Evolutionary conservation across 2,888 invertebrate species (phyloP).

Genomic region (Mamestra brassicae): DNA sequence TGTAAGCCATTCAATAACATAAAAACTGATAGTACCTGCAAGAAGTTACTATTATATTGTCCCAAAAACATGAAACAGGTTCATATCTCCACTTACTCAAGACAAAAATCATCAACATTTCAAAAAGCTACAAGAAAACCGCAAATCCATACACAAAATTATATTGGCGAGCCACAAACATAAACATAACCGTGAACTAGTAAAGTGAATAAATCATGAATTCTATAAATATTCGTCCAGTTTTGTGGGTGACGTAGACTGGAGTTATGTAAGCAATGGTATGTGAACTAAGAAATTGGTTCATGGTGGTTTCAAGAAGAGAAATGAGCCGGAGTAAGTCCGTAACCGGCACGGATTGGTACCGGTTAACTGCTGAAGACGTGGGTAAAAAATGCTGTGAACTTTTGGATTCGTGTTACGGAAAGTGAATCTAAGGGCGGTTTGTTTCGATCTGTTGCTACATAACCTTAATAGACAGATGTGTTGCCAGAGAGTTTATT

Average conservation of each 20-base stretch:
- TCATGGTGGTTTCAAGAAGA: constrained; percentile 21
- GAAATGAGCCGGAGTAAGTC: not conserved
- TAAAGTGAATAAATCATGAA: constrained; percentile 57
- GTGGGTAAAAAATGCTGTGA: constrained; percentile 2
- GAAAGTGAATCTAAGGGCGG: not conserved
- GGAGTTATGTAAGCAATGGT: constrained; percentile 36
- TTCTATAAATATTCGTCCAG: constrained; percentile 58
- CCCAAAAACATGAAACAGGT: too few species aligned
- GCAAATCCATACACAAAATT: constrained; percentile 19
- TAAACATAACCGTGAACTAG: constrained; percentile 41
- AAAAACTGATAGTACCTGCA: too few species aligned
- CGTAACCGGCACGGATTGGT: constrained; percentile 20
- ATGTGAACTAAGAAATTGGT: constrained; percentile 23
- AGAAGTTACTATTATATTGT: too few species aligned
- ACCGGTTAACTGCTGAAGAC: not conserved
- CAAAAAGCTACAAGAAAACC: not conserved
- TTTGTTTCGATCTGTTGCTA: not conserved
- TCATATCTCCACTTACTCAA: too few species aligned
- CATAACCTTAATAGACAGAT: too few species aligned
- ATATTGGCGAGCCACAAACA: constrained; percentile 28
- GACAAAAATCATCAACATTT: not conserved
- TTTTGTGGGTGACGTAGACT: constrained; percentile 33
- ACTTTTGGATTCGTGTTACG: not conserved
- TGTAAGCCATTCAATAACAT: too few species aligned
- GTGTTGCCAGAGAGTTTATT: too few species aligned